A percentile compares a stretch with the other conserved stretches of the same genome.
phyloP scores from a whole-genome alignment of 2,113 vertebrate genomes.

The Danio rerio region GRCz12tu NC_133187.1:41421501-41422000 shows the following conservation, averaged over 20 bases:
- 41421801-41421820: conserved; percentile 41
- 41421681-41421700: conserved; percentile 14
- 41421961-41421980: conserved; percentile 15
- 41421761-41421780: background rate
- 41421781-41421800: conserved; percentile 15
- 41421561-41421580: no score
- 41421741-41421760: background rate
- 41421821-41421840: conserved; percentile 18
- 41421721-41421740: background rate
- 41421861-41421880: background rate
- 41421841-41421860: background rate
- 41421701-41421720: background rate
- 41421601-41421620: no score
- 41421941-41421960: background rate
- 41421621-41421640: no score
- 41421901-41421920: conserved; percentile 14
- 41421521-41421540: no score
- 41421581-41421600: no score
- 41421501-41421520: no score
- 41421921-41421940: conserved; percentile 39
- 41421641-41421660: no score
- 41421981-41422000: conserved; percentile 27
- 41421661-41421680: background rate
- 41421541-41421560: no score
- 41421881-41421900: conserved; percentile 15